Percentiles rank a stretch among this genome's conserved stretches.
Evolutionary conservation across 2,888 invertebrate species (phyloP).

Genomic region (Pseudolycoriella hygida): DNA sequence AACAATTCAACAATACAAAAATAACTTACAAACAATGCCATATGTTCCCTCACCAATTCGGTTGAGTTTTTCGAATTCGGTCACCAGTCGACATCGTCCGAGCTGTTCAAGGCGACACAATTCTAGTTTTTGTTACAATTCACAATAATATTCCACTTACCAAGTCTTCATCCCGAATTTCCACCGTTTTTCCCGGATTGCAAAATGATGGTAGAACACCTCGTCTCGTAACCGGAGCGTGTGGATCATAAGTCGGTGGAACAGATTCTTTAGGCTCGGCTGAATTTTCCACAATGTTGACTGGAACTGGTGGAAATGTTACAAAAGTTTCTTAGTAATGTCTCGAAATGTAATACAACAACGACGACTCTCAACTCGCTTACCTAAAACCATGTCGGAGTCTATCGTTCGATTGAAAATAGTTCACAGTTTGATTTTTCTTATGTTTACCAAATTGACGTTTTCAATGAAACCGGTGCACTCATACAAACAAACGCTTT

Average conservation of each 20-base stretch:
- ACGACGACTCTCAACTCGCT: too few species aligned
- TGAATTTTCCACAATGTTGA: slow-evolving; percentile 4
- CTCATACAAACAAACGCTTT: too few species aligned
- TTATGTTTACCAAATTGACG: too few species aligned
- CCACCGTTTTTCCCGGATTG: slow-evolving; percentile 58
- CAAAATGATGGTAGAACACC: slow-evolving; percentile 67
- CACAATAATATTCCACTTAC: slow-evolving; percentile 32
- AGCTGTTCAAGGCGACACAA: slow-evolving; percentile 37
- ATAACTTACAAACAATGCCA: slow-evolving; percentile 80
- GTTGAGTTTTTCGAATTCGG: slow-evolving; percentile 93
- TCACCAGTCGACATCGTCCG: slow-evolving; percentile 80
- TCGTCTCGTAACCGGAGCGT: slow-evolving; percentile 61
- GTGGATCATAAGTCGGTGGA: slow-evolving; percentile 38
- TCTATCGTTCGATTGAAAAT: too few species aligned
- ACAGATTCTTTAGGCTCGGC: not conserved
- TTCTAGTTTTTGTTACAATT: slow-evolving; percentile 6
- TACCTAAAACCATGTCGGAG: too few species aligned
- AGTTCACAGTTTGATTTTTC: too few species aligned
- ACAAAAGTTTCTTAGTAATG: too few species aligned
- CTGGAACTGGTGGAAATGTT: too few species aligned
- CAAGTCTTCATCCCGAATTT: slow-evolving; percentile 70
- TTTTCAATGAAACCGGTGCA: too few species aligned
- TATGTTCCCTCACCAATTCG: slow-evolving; percentile 97
- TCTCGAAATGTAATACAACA: too few species aligned
- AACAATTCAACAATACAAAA: slow-evolving; percentile 17